Percentiles rank a stretch among this genome's conserved stretches.
These are phyloP conservation scores for Nomada flava DNA, from an alignment of 2,888 invertebrate species.

Conservation along the genomic window DNA sequence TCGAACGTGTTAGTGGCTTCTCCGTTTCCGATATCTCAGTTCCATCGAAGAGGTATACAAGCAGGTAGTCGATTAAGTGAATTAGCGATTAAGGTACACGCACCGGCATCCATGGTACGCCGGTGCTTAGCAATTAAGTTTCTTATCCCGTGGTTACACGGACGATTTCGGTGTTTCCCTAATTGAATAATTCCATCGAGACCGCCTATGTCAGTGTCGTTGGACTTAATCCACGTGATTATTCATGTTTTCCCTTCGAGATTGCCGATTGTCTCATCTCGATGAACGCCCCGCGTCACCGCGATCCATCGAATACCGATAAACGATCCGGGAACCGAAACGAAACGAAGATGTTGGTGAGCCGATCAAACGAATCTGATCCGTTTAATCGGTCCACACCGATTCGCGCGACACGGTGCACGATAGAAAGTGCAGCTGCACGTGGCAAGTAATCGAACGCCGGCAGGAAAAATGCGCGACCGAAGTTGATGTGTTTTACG, in stretches of 20 bases:
- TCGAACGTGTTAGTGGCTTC: slow-evolving; percentile 63
- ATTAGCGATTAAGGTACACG: slow-evolving; percentile 51
- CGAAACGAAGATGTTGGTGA: not conserved
- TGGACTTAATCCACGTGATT: not conserved
- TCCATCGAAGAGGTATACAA: slow-evolving; percentile 60
- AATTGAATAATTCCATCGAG: slow-evolving; percentile 19
- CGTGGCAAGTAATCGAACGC: slow-evolving; percentile 44
- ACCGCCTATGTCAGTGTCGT: not conserved
- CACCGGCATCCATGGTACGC: slow-evolving; percentile 38
- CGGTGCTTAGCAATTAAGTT: slow-evolving; percentile 61
- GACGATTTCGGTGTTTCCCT: slow-evolving; percentile 57
- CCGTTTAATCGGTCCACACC: not conserved
- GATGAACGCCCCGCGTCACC: not conserved
- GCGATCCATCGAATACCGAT: slow-evolving; percentile 31
- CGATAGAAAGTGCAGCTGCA: slow-evolving; percentile 49
- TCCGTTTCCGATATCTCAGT: slow-evolving; percentile 57
- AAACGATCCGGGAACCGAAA: not conserved
- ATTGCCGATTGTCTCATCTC: not conserved
- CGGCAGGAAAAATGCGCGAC: slow-evolving; percentile 25
- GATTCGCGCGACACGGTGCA: slow-evolving; percentile 5
- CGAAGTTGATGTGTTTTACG: not conserved
- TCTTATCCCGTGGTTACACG: slow-evolving; percentile 18
- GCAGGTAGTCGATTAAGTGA: slow-evolving; percentile 63
- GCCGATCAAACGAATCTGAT: not conserved
- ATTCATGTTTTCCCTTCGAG: too few relatives aligned